These are phyloP conservation scores for Mastacembelus armatus DNA, from an alignment of 2,797 vertebrate species.

Conservation along the genomic window DNA sequence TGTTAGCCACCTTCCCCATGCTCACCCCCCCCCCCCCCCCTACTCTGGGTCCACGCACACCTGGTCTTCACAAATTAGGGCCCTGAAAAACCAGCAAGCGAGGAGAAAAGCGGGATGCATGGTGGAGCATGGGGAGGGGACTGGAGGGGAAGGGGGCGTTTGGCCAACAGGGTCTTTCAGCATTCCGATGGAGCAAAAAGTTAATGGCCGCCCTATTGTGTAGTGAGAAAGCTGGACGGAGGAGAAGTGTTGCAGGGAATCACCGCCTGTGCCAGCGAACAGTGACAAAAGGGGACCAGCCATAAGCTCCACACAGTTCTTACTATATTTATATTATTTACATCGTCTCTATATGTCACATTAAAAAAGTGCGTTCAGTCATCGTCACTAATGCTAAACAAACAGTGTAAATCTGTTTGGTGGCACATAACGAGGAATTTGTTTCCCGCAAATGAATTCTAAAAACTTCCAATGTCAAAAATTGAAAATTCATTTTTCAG, in stretches of 20 bases:
- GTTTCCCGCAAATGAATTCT: not conserved
- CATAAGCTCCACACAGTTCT: conserved; percentile 56
- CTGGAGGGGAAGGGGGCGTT: conserved; percentile 31
- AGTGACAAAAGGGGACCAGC: conserved; percentile 75
- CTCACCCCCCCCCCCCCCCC: conserved; percentile 36
- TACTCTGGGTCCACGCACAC: conserved; percentile 77
- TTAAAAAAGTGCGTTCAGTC: conserved; percentile 42
- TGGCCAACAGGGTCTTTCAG: conserved; percentile 71
- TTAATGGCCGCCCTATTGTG: conserved; percentile 83
- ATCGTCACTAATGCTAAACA: conserved; percentile 19
- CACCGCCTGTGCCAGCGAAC: conserved; percentile 76
- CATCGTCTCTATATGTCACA: conserved; percentile 53
- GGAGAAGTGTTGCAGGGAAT: conserved; percentile 76
- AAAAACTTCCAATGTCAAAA: not conserved
- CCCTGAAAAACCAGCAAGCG: conserved; percentile 69
- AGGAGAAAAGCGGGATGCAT: conserved; percentile 69
- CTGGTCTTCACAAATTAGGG: conserved; percentile 85
- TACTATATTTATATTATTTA: conserved; percentile 74
- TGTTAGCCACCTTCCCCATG: conserved; percentile 55
- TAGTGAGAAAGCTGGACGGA: conserved; percentile 69
- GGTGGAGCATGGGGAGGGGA: conserved; percentile 46
- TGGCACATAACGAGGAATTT: conserved; percentile 34
- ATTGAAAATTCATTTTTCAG: no score
- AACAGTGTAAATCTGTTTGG: conserved; percentile 26
- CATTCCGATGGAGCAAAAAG: conserved; percentile 87